A percentile compares a stretch with the other conserved stretches of the same genome.
These are phyloP conservation scores for Bembecia ichneumoniformis DNA, from an alignment of 2,888 invertebrate genomes.

Conservation along the genomic window DNA sequence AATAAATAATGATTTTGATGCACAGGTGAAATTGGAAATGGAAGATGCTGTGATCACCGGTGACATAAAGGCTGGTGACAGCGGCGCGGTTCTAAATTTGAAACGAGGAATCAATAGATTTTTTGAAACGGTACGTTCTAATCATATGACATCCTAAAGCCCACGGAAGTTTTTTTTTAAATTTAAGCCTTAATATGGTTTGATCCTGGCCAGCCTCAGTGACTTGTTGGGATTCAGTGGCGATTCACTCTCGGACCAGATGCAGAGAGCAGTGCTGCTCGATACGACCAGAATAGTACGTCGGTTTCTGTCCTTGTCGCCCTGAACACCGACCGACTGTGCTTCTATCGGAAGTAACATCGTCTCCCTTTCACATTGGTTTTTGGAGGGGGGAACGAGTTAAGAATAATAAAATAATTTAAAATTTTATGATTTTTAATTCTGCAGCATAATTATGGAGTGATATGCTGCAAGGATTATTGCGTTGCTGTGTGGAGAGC, in stretches of 20 bases:
- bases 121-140: conserved; percentile 33
- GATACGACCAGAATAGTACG: no score
- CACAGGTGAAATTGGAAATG: conserved; percentile 41
- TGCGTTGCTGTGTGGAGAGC: conserved; percentile 49
- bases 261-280: no score
- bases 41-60: conserved; percentile 31
- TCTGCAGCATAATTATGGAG: conserved; percentile 40
- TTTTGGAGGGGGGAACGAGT: no score
- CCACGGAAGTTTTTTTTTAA: no score
- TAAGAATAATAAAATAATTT: not conserved
- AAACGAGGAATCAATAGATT: conserved; percentile 35
- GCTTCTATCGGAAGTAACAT: no score
- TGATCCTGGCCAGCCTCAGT: no score
- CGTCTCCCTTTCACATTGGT: no score
- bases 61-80: conserved; percentile 45
- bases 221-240: no score
- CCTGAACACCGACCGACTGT: no score
- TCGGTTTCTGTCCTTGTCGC: no score
- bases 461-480: conserved; percentile 51
- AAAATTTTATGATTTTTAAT: not conserved
- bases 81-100: conserved; percentile 36
- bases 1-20: not conserved
- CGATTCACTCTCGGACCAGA: no score
- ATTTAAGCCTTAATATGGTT: no score
- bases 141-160: not conserved